Evolutionary conservation across 2,113 vertebrate species (phyloP).

Genomic region (Anolis sagrei): DNA sequence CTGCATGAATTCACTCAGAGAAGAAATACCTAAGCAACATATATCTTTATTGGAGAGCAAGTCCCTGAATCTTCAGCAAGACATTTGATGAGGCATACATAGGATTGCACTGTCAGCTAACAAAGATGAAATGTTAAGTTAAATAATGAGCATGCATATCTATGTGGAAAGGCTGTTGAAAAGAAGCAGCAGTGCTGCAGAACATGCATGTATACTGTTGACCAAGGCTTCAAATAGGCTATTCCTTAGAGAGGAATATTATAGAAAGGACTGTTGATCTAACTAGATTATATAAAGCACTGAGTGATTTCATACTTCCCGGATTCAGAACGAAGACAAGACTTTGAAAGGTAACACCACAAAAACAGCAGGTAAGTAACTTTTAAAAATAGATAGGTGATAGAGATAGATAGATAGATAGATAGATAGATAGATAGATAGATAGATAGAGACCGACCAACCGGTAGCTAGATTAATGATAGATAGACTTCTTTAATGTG

Average conservation of each 20-base stretch:
- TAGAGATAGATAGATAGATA: too few species aligned
- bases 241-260: neutral
- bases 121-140: neutral
- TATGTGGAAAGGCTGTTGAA: neutral
- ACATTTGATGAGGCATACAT: neutral
- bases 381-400: too few species aligned
- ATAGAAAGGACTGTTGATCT: neutral
- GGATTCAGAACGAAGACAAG: neutral
- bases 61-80: neutral
- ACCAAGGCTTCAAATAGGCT: neutral
- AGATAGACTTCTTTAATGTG: neutral
- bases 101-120: neutral
- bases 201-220: neutral
- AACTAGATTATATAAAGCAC: slow-evolving; percentile 14
- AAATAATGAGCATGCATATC: neutral
- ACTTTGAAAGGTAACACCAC: neutral
- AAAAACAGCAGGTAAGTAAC: neutral
- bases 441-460: too few species aligned
- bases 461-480: too few species aligned
- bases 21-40: too few species aligned
- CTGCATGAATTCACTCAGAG: too few species aligned
- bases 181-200: neutral
- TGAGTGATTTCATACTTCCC: neutral
- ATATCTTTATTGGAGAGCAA: neutral
- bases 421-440: too few species aligned